Evolutionary conservation across 1,140 invertebrate species (phyloP), one percentile per base, ranked within the genome.

Genomic region (Oscheius sp.): DNA sequence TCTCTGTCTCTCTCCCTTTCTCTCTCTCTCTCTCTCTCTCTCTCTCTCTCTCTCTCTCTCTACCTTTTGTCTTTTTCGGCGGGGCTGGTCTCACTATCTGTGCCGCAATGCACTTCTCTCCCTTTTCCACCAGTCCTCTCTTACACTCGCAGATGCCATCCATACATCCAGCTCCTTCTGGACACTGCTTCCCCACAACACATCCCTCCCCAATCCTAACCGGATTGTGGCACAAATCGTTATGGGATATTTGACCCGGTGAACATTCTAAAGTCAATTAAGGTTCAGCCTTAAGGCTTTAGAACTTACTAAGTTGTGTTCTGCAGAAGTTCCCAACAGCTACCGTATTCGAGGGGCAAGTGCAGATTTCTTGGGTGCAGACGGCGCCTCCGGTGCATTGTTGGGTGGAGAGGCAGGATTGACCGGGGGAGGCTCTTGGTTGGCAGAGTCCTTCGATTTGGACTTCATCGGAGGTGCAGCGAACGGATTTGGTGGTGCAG

Each of bases 361-460:
- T 55, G 32, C 74, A 75, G 13, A 68, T 52, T 0, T 29, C 64
- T 2, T 66, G 52, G 28, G 35, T 36, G 52, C 74, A 75, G n/a
- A 71, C 13, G 3, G 70, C 66, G 23, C 73, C 73, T 66, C 74
- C 74, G 7, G 68, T 66, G 31, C 74, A 75, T 38, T 75, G 74
- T 15, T 67, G 49, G 23, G 35, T 75, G 23, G 45, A 42, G 2
- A 49, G 20, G 46, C 74, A 75, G 13, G 31, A 36, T 15, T 42
- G 23, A 20, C 70, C 70, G 1, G 73, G 69, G 1, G 58, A 38
- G 42, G 71, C 49, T 59, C 63, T 71, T 34, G 36, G 32, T 32
- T 49, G 69, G 29, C 74, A 75, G 28, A 63, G 46, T 20, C 67
- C 67, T 35, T 75, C 73, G 31, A 75, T 59, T 18, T 75, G 34